Conservation (phyloP, 2,113 vertebrate genomes). For the Phyllostomus discolor region DNA sequence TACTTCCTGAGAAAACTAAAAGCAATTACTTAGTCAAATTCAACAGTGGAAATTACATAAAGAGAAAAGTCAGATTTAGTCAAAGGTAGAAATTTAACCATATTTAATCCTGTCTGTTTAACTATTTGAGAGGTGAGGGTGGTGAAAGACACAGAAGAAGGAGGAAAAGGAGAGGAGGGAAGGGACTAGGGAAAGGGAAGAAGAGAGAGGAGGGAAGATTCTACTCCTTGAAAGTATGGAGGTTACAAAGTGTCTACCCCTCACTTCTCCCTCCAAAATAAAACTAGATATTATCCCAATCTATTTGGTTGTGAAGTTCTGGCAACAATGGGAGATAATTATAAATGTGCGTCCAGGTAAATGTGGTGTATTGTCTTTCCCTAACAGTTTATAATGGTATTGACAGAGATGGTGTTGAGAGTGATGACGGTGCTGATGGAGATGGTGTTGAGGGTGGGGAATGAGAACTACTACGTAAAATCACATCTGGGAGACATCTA, state of each 20-base stretch:
- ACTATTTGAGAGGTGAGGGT: background rate
- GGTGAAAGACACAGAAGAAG: background rate
- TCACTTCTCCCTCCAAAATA: background rate
- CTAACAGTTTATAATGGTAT: background rate
- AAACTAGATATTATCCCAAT: background rate
- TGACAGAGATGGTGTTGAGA: background rate
- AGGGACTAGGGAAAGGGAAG: fast-evolving
- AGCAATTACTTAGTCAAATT: background rate
- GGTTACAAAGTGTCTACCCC: background rate
- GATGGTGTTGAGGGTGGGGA: fast-evolving
- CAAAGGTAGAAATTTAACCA: background rate
- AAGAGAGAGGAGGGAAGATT: background rate
- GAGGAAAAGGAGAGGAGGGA: background rate
- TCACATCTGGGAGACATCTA: background rate
- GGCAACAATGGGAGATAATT: background rate
- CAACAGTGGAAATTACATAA: background rate
- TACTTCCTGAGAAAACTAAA: background rate
- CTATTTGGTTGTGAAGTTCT: background rate
- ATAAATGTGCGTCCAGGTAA: background rate
- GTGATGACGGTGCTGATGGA: background rate
- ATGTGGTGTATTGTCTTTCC: background rate
- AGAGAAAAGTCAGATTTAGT: background rate
- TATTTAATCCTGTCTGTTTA: background rate
- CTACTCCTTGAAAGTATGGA: background rate
- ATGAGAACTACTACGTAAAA: background rate